phyloP scores from a whole-genome alignment of 2,797 vertebrate genomes.

The Cryptoprocta ferox region DNA sequence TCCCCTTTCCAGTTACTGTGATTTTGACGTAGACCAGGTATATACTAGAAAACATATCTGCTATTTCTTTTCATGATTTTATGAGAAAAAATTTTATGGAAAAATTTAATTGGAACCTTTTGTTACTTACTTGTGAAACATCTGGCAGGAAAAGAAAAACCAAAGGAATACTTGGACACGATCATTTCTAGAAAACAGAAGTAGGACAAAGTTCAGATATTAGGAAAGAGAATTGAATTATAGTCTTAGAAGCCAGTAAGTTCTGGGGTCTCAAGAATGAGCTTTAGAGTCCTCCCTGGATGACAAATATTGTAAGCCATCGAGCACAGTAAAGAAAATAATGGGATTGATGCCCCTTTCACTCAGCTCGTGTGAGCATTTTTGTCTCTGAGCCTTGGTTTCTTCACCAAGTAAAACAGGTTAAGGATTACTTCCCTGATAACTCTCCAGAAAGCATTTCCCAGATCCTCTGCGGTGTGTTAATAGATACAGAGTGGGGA shows the following conservation, averaged over 20 bases:
- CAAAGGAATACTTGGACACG: constrained; percentile 10
- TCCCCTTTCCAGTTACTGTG: background rate
- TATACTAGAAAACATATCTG: background rate
- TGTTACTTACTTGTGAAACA: constrained; percentile 38
- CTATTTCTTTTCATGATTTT: background rate
- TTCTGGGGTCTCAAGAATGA: background rate
- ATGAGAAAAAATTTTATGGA: background rate
- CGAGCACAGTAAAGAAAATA: background rate
- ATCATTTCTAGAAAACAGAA: constrained; percentile 34
- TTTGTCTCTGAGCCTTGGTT: background rate
- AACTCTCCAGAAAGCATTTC: background rate
- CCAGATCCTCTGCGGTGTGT: background rate
- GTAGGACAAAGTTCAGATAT: constrained; percentile 31
- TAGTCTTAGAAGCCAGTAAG: background rate
- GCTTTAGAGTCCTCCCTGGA: background rate
- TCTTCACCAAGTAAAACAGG: background rate
- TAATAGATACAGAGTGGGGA: background rate
- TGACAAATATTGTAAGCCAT: background rate
- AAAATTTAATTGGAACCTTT: background rate
- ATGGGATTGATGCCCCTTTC: too few relatives aligned
- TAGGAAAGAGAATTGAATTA: background rate
- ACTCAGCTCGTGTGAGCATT: background rate
- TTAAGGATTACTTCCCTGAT: background rate
- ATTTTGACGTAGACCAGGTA: background rate
- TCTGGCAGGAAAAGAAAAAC: constrained; percentile 31